A percentile compares a stretch with the other conserved stretches of the same genome.
Conservation (phyloP, 2,888 invertebrate genomes). For the Baronia brevicornis region DNA sequence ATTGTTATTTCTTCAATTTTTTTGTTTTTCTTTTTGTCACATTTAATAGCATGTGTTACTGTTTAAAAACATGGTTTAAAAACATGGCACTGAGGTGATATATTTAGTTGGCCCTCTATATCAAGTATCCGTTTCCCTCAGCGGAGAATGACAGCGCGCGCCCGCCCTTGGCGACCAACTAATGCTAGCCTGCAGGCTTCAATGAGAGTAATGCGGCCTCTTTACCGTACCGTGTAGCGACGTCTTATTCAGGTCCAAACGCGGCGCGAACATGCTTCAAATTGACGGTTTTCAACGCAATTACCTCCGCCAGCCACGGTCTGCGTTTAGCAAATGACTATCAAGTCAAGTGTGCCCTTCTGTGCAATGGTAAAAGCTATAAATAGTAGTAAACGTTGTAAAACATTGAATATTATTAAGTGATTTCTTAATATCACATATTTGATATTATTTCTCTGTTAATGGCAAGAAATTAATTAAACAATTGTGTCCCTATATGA, state of each 20-base stretch:
- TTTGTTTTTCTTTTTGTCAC: too few species aligned
- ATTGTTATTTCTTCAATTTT: too few species aligned
- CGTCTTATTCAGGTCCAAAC: slow-evolving; percentile 70
- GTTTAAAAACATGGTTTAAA: too few species aligned
- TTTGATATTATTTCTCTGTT: too few species aligned
- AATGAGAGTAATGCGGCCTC: slow-evolving; percentile 68
- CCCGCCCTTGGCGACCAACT: slow-evolving; percentile 51
- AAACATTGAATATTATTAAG: too few species aligned
- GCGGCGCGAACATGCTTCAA: slow-evolving; percentile 55
- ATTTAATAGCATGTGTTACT: too few species aligned
- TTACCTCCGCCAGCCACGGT: slow-evolving; percentile 47
- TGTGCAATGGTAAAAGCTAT: too few species aligned
- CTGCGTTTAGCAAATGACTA: slow-evolving; percentile 54
- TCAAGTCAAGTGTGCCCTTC: slow-evolving; percentile 30
- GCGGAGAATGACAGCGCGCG: slow-evolving; percentile 32
- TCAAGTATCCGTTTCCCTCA: slow-evolving; percentile 21
- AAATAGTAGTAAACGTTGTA: too few species aligned
- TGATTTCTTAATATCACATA: too few species aligned
- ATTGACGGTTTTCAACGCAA: slow-evolving; percentile 70
- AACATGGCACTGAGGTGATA: slow-evolving; percentile 14
- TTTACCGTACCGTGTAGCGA: slow-evolving; percentile 61
- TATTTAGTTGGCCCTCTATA: slow-evolving; percentile 12
- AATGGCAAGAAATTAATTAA: too few species aligned
- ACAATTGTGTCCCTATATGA: too few species aligned
- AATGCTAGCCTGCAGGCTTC: slow-evolving; percentile 57